phyloP scores from a whole-genome alignment of 2,888 invertebrate species.

The Eumerus sabulonum region DNA sequence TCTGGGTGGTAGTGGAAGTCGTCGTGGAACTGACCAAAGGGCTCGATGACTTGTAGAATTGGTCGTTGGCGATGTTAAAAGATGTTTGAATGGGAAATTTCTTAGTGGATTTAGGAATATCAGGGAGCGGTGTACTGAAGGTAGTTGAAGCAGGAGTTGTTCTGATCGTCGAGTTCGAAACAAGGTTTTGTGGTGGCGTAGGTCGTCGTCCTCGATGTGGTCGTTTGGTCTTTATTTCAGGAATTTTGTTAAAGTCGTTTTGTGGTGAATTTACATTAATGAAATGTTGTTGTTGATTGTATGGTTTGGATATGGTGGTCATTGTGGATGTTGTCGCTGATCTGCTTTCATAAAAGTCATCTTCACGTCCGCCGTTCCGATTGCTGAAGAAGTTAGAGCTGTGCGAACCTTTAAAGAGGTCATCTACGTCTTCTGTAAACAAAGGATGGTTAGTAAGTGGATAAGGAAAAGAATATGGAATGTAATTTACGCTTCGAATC shows the following conservation, averaged over 20 bases:
- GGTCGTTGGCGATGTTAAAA: slow-evolving; percentile 70
- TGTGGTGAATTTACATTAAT: slow-evolving; percentile 67
- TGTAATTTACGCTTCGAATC: slow-evolving; percentile 77
- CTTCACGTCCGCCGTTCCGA: slow-evolving; percentile 82
- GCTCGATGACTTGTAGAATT: slow-evolving; percentile 71
- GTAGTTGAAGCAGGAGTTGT: slow-evolving; percentile 24
- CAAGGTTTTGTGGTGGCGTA: slow-evolving; percentile 21
- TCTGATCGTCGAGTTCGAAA: slow-evolving; percentile 18
- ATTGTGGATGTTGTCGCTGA: slow-evolving; percentile 70
- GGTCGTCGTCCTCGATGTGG: slow-evolving; percentile 63
- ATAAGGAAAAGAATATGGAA: no score
- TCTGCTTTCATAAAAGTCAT: slow-evolving; percentile 80
- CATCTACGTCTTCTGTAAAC: slow-evolving; percentile 80
- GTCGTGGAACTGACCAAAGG: slow-evolving; percentile 69
- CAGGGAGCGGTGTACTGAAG: slow-evolving; percentile 52
- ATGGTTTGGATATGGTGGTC: slow-evolving; percentile 31
- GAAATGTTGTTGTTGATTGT: slow-evolving; percentile 32
- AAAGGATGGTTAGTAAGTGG: no score
- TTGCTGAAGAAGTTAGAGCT: slow-evolving; percentile 88
- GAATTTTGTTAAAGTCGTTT: slow-evolving; percentile 75
- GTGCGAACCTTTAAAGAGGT: slow-evolving; percentile 85
- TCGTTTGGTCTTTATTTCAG: slow-evolving; percentile 70
- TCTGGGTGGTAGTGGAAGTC: slow-evolving; percentile 48
- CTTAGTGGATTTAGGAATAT: slow-evolving; percentile 72
- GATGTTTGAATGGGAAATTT: slow-evolving; percentile 75